These are phyloP conservation scores for Trichonephila clavata DNA, from an alignment of 1,140 invertebrate species.

Conservation along the genomic window DNA sequence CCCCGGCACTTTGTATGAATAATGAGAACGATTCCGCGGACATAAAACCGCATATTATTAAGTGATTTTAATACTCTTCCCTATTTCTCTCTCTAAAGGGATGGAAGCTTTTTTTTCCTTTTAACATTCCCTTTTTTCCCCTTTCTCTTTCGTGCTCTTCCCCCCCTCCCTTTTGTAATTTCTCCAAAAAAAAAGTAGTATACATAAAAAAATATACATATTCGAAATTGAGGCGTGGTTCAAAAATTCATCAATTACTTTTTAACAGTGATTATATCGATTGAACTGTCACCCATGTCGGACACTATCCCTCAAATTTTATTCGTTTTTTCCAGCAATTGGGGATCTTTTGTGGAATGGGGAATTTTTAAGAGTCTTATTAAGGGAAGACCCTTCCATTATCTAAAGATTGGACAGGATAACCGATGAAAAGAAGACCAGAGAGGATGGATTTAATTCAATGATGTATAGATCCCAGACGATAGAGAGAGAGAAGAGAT, in stretches of 20 bases:
- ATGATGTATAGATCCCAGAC: slow-evolving; percentile 2
- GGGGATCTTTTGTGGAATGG: not conserved
- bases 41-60: slow-evolving; percentile 71
- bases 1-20: slow-evolving; percentile 28
- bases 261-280: slow-evolving; percentile 60
- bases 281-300: slow-evolving; percentile 34
- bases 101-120: not conserved
- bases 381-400: slow-evolving; percentile 20
- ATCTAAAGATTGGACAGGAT: slow-evolving; percentile 23
- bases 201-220: not conserved
- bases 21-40: slow-evolving; percentile 46
- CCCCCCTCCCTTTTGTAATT: not conserved
- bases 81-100: not conserved
- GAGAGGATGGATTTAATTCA: slow-evolving; percentile 5
- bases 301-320: slow-evolving; percentile 11
- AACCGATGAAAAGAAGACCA: not conserved
- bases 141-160: not conserved
- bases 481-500: not conserved
- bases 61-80: slow-evolving; percentile 64
- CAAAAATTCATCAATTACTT: slow-evolving; percentile 67
- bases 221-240: slow-evolving; percentile 51
- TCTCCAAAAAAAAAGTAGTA: not conserved
- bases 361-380: slow-evolving; percentile 8
- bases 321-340: slow-evolving; percentile 6
- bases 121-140: not conserved